A percentile compares a stretch with the other conserved stretches of the same genome.
phyloP scores from a whole-genome alignment of 2,113 vertebrate species.

The Pseudopipra pipra region DNA sequence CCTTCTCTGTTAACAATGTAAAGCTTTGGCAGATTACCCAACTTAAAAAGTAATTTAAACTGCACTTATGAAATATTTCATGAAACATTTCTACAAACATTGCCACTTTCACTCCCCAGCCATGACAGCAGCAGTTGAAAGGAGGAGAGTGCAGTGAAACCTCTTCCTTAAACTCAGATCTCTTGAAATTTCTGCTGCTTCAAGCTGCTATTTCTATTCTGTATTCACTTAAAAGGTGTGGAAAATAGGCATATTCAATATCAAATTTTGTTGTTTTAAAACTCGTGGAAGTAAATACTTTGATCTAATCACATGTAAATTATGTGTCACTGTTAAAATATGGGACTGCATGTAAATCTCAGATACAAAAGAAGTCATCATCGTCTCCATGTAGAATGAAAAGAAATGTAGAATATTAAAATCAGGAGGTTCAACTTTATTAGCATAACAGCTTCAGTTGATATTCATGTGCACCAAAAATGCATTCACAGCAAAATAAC shows the following conservation, averaged over 20 bases:
- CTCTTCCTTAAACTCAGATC: slow-evolving; percentile 44
- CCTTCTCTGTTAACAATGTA: slow-evolving; percentile 29
- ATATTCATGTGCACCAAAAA: slow-evolving; percentile 62
- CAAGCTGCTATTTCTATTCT: slow-evolving; percentile 59
- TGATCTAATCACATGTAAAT: slow-evolving; percentile 73
- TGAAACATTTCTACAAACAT: slow-evolving; percentile 57
- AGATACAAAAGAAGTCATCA: slow-evolving; percentile 66
- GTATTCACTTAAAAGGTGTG: slow-evolving; percentile 57
- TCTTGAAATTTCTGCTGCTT: slow-evolving; percentile 62
- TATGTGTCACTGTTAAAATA: slow-evolving; percentile 70
- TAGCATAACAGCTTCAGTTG: slow-evolving; percentile 63
- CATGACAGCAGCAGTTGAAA: slow-evolving; percentile 56
- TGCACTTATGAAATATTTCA: slow-evolving; percentile 62
- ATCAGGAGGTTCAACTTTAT: slow-evolving; percentile 54
- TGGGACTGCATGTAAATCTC: slow-evolving; percentile 64
- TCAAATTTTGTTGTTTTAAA: slow-evolving; percentile 67
- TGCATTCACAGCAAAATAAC: slow-evolving; percentile 62
- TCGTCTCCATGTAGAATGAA: slow-evolving; percentile 58
- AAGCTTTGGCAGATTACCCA: slow-evolving; percentile 56
- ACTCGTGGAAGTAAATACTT: slow-evolving; percentile 61
- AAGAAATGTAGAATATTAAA: slow-evolving; percentile 67
- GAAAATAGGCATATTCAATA: slow-evolving; percentile 54
- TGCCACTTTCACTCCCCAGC: slow-evolving; percentile 30
- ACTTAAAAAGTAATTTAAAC: slow-evolving; percentile 61
- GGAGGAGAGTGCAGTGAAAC: background rate